phyloP scores from a whole-genome alignment of 2,797 vertebrate species.

The Sebastes reedi region DNA sequence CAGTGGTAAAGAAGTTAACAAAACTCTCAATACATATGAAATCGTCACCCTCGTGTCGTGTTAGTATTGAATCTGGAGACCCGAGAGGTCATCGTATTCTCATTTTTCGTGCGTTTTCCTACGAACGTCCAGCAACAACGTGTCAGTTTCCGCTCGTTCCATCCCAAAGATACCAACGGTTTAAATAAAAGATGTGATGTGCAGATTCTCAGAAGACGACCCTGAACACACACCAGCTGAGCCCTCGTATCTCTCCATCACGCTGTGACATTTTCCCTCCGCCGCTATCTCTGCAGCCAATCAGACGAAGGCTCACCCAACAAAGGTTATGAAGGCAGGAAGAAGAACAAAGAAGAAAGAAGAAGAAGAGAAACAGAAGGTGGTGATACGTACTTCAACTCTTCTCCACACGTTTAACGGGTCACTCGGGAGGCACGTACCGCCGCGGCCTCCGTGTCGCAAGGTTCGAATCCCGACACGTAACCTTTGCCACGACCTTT shows the following conservation, averaged over 20 bases:
- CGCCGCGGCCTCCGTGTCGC: not conserved
- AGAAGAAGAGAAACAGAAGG: not conserved
- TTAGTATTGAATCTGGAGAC: too few relatives aligned
- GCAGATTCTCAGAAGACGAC: not conserved
- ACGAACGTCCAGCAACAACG: too few relatives aligned
- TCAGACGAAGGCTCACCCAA: conserved; percentile 1
- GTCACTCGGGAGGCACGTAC: not conserved
- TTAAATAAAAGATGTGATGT: too few relatives aligned
- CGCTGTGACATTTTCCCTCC: conserved; percentile 20
- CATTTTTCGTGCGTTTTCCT: too few relatives aligned
- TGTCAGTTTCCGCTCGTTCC: too few relatives aligned
- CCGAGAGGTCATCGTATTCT: too few relatives aligned
- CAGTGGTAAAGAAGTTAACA: too few relatives aligned
- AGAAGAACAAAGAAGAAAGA: not conserved
- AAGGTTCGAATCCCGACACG: not conserved
- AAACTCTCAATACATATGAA: too few relatives aligned
- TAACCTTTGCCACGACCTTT: conserved; percentile 13
- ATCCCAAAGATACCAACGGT: too few relatives aligned
- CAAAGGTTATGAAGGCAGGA: conserved; percentile 20
- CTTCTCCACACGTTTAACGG: not conserved
- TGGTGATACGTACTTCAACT: rapidly evolving
- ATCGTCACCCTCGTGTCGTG: too few relatives aligned
- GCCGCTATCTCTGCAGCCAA: not conserved
- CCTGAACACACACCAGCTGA: not conserved
- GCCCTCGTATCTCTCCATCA: not conserved